Conservation (phyloP, 2,888 invertebrate species). For the Halictus quadricinctus region DNA sequence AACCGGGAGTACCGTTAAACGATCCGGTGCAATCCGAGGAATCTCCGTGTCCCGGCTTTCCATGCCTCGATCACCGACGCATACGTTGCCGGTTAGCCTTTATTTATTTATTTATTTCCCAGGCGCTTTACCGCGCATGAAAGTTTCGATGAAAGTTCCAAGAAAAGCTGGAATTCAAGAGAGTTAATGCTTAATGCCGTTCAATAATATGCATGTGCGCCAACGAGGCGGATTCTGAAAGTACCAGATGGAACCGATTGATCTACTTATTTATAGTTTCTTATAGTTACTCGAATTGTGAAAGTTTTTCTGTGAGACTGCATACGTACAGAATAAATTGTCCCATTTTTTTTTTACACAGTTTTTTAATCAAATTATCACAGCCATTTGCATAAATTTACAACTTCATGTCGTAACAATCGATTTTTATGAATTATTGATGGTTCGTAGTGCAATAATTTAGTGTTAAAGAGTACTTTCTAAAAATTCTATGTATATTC, state of each 20-base stretch:
- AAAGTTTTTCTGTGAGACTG: neutral
- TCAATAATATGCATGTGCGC: neutral
- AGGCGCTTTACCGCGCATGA: neutral
- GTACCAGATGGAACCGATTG: neutral
- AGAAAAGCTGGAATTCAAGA: neutral
- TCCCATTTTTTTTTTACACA: neutral
- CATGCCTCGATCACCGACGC: constrained; percentile 2
- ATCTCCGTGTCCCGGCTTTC: constrained; percentile 22
- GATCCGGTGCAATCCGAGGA: constrained; percentile 22
- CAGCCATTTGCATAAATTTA: no score
- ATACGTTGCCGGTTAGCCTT: neutral
- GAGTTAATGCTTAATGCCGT: neutral
- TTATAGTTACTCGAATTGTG: neutral
- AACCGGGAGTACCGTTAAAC: constrained; percentile 47
- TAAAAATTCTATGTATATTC: no score
- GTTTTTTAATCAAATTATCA: neutral
- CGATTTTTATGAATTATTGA: no score
- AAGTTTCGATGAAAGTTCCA: neutral
- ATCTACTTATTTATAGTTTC: neutral
- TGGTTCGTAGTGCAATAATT: no score
- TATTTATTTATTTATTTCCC: neutral
- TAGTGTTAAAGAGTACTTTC: no score
- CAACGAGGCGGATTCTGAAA: no score
- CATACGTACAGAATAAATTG: no score
- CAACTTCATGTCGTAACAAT: no score